Evolutionary conservation across 2,888 invertebrate species (phyloP).

Genomic region (Coremacera marginata): DNA sequence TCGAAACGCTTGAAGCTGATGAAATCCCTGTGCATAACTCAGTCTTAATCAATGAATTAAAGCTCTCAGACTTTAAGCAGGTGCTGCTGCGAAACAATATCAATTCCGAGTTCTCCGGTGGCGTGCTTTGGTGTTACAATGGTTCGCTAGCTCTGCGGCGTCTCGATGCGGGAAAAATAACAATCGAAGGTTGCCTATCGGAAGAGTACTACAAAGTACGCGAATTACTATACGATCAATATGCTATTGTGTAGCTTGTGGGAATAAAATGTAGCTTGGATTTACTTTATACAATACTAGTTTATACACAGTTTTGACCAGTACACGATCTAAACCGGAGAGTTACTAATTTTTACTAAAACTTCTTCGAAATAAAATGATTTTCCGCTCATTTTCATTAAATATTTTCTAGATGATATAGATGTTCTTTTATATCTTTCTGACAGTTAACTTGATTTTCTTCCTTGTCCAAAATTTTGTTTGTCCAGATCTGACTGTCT

Average conservation of each 20-base stretch:
- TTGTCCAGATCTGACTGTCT: no score
- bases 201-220: conserved; percentile 96
- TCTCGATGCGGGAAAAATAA: conserved; percentile 91
- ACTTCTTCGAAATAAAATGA: no score
- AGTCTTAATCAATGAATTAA: conserved; percentile 92
- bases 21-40: conserved; percentile 81
- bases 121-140: conserved; percentile 94
- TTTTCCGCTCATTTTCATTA: background rate
- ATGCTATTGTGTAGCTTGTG: conserved; percentile 85
- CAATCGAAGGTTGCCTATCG: conserved; percentile 92
- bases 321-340: no score
- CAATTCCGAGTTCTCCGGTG: conserved; percentile 88
- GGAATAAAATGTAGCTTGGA: background rate
- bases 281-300: background rate
- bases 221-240: conserved; percentile 93
- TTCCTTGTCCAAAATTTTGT: no score
- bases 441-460: no score
- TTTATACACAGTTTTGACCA: no score
- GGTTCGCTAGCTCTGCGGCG: conserved; percentile 89
- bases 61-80: conserved; percentile 91
- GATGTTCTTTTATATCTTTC: no score
- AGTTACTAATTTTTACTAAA: no score
- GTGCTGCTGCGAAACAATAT: conserved; percentile 81
- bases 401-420: background rate
- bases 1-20: conserved; percentile 75